Evolutionary conservation across 1,140 invertebrate genomes (phyloP), one percentile per base, ranked within the genome.

Genomic region (Helicorthomorpha holstii): DNA sequence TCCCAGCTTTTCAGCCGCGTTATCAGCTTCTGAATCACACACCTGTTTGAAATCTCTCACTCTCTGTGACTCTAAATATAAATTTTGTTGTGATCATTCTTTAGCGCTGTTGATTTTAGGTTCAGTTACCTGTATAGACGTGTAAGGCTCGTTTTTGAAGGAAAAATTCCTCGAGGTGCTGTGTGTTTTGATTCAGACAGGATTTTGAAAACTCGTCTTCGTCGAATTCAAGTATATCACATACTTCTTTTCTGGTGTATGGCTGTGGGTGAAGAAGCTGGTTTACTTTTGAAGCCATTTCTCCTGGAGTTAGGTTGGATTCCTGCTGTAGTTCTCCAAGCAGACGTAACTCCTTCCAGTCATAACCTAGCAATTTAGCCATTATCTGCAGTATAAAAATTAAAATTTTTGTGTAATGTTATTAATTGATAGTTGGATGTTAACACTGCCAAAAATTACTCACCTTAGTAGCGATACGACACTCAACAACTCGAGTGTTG

Each of bases 401-500:
- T 7, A 34, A 7, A 34, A 34, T n/a, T n/a, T n/a, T n/a, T n/a
- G n/a, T n/a, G n/a, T n/a, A n/a, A n/a, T n/a, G n/a, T n/a, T n/a
- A n/a, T n/a, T n/a, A n/a, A n/a, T n/a, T n/a, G n/a, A n/a, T n/a
- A n/a, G n/a, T n/a, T n/a, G n/a, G n/a, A n/a, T n/a, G n/a, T n/a
- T n/a, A n/a, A n/a, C n/a, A n/a, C n/a, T n/a, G n/a, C n/a, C n/a
- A n/a, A n/a, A n/a, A n/a, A 24, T 43, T 27, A 53, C 53, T 66
- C 69, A 85, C 80, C 75, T 90, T 82, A 14, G 85, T 80, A 21
- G 88, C 89, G 10, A 97, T 64, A 56, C 86, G 76, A 64, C 92
- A 96, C 72, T 97, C 92, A n/a, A 84, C 80, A 10, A 98, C 93
- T 53, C 96, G 73, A 52, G 79, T 77, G 69, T 99, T 99, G 64